Conservation (phyloP, 2,888 invertebrate genomes). For the Athalia cordata region DNA sequence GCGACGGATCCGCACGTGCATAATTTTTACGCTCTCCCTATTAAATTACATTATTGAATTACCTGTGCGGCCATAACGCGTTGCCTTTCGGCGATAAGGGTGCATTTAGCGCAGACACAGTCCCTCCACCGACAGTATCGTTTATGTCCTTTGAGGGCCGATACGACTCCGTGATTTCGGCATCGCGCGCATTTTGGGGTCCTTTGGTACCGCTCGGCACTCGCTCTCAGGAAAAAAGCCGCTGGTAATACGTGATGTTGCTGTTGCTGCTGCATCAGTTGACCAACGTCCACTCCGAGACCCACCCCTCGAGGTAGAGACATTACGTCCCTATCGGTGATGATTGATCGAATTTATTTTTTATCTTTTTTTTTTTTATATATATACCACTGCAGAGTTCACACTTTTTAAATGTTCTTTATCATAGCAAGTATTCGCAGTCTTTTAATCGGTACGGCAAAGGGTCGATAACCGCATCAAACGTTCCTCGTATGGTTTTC, state of each 20-base stretch:
- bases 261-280: slow-evolving; percentile 85
- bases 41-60: slow-evolving; percentile 55
- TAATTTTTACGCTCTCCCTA: background rate
- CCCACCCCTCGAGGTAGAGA: slow-evolving; percentile 90
- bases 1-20: too few relatives aligned
- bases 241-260: slow-evolving; percentile 87
- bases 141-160: slow-evolving; percentile 95
- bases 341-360: background rate
- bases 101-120: slow-evolving; percentile 98
- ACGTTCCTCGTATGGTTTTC: too few relatives aligned
- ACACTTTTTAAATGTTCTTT: too few relatives aligned
- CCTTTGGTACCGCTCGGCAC: slow-evolving; percentile 93
- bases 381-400: background rate
- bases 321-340: slow-evolving; percentile 74
- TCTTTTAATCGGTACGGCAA: too few relatives aligned
- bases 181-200: slow-evolving; percentile 98
- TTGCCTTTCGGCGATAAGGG: slow-evolving; percentile 97
- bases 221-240: slow-evolving; percentile 89
- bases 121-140: slow-evolving; percentile 98
- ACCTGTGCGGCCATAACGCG: slow-evolving; percentile 99
- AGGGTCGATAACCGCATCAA: too few relatives aligned
- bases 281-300: slow-evolving; percentile 90
- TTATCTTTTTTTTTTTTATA: background rate
- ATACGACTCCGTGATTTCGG: slow-evolving; percentile 97
- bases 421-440: too few relatives aligned